Percentiles rank a stretch among this genome's conserved stretches.
These are phyloP conservation scores for Oenanthe melanoleuca DNA, from an alignment of 2,113 vertebrate genomes.

Conservation along the genomic window DNA sequence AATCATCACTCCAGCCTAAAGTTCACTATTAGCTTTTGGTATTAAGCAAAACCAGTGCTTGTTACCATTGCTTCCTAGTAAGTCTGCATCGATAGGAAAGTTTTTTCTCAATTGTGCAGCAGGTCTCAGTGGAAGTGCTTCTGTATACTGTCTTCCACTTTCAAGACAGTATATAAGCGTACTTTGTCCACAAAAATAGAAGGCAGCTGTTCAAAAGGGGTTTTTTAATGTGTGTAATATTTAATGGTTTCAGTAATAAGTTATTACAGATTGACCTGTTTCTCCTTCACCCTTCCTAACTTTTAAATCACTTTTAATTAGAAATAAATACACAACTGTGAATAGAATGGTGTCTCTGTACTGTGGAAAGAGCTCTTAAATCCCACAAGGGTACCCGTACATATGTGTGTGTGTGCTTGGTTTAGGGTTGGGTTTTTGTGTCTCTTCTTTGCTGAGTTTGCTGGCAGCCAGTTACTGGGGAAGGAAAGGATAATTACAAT, in stretches of 20 bases:
- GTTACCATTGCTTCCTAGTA: not conserved
- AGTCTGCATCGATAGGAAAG: not conserved
- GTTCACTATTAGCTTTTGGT: not conserved
- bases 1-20: not conserved
- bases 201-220: not conserved
- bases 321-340: not conserved
- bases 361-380: not conserved
- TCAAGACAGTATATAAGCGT: not conserved
- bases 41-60: not conserved
- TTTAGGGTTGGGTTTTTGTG: not conserved
- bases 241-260: not conserved
- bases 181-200: not conserved
- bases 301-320: not conserved
- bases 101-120: not conserved
- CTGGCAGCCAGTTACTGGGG: not conserved
- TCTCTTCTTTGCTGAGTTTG: slow-evolving; percentile 9
- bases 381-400: not conserved
- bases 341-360: not conserved
- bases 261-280: not conserved
- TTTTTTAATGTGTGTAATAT: not conserved
- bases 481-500: not conserved
- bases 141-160: too few species aligned
- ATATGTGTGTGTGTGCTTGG: not conserved
- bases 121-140: not conserved
- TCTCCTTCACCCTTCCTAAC: not conserved